Evolutionary conservation across 2,113 vertebrate genomes (phyloP), one percentile per base, ranked within the genome.

Genomic region (Cavia porcellus): DNA sequence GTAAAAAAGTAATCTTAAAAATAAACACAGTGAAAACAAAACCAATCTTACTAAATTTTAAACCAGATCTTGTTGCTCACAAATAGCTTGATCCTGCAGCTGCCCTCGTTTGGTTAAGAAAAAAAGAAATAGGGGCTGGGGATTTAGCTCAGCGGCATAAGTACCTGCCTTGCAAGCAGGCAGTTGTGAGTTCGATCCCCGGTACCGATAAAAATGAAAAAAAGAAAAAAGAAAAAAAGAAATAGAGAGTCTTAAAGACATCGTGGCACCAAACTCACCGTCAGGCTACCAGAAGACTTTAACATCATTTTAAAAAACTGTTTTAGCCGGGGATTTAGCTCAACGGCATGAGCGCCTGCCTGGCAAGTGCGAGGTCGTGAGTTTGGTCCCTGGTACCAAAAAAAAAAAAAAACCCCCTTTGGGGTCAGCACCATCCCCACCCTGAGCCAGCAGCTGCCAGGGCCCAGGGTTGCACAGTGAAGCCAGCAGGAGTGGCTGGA

Each of bases 1-100:
- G 72, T 72, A 85, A 64, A 89, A 89, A 92, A 83, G 2, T 92
- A 79, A 83, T 52, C 68, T 89, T 89, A 90, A 82, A 92, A 94
- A 82, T 92, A 92, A 86, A 42, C 25, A 74, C 17, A 85, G 79
- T 86, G 80, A 89, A 86, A 97, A 86, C 52, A 86, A 89, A 97
- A 86, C 52, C n/a, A 86, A 7, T n/a, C 55, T 61, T 72, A 75
- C 3, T 82, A 86, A 94, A 72, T 95, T 94, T 55, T 61, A 80
- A 87, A 57, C 81, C 45, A 66, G 68, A 38, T 59, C 30, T 13
- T 90, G 5, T 86, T 95, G 70, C 72, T 92, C 91, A 17, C 62
- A 94, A 47, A 95, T 88, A 55, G 82, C 50, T 94, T 24, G 17
- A 38, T 70, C 82, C 57, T 93, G 38, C 93, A 42, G 22, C 79